Conservation (phyloP, 2,888 invertebrate genomes). For the Sinotaia quadrata region DNA sequence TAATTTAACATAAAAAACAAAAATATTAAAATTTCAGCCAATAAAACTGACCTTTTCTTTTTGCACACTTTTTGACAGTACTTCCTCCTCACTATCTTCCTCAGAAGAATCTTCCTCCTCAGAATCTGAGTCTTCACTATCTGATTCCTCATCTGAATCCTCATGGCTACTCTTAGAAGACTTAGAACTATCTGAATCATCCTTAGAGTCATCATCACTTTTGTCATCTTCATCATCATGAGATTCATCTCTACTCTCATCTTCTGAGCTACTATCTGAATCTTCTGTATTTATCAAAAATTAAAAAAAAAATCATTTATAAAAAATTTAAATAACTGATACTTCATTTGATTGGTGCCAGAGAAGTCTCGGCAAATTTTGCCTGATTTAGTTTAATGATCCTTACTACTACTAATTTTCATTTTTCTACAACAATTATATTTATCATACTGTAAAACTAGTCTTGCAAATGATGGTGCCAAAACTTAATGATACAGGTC, state of each 20-base stretch:
- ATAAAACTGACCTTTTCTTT: background rate
- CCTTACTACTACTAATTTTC: no score
- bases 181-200: conserved; percentile 32
- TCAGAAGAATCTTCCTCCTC: conserved; percentile 40
- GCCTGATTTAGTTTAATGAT: no score
- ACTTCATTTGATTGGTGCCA: no score
- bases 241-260: conserved; percentile 42
- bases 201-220: conserved; percentile 35
- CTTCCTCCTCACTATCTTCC: conserved; percentile 45
- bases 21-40: no score
- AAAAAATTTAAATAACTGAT: no score
- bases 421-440: no score
- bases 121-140: conserved; percentile 17
- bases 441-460: no score
- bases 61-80: conserved; percentile 26
- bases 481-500: no score
- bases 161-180: conserved; percentile 35
- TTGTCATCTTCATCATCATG: conserved; percentile 43
- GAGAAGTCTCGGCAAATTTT: no score
- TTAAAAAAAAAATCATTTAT: no score
- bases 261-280: conserved; percentile 33
- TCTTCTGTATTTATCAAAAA: conserved; percentile 33
- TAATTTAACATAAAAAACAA: no score
- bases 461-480: no score
- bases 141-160: conserved; percentile 35